These are phyloP conservation scores for Ammodytes dubius DNA, from an alignment of 2,113 vertebrate species.

Conservation along the genomic window DNA sequence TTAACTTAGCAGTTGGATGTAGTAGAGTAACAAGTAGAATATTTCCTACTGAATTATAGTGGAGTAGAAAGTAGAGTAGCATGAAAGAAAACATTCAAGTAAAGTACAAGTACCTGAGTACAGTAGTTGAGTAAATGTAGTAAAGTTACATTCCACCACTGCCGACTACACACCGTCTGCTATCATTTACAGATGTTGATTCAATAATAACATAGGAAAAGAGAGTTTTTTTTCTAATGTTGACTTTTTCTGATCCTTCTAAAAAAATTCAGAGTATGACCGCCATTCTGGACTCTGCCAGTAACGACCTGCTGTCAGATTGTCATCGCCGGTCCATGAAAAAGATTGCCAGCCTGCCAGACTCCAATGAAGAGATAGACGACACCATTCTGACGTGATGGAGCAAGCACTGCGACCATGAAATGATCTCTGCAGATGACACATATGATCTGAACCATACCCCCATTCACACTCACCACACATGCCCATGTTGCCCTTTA, in stretches of 20 bases:
- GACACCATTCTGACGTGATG: conserved; percentile 97
- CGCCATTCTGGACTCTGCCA: conserved; percentile 93
- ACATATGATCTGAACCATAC: conserved; percentile 29
- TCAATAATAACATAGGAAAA: neutral
- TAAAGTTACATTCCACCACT: no score
- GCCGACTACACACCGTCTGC: neutral
- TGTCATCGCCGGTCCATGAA: conserved; percentile 93
- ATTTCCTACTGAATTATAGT: no score
- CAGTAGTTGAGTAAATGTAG: no score
- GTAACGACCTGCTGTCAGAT: conserved; percentile 93
- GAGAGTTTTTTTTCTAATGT: neutral
- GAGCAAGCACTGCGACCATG: conserved; percentile 34
- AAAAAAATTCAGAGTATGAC: conserved; percentile 84
- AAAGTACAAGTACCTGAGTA: no score
- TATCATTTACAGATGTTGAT: neutral
- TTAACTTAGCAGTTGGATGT: no score
- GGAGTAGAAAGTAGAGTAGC: no score
- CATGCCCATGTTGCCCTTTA: conserved; percentile 40
- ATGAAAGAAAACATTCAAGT: no score
- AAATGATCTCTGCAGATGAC: conserved; percentile 30
- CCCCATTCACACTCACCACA: conserved; percentile 65
- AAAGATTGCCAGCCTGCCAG: conserved; percentile 91
- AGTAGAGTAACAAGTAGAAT: no score
- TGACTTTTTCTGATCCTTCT: neutral
- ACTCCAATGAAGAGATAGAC: conserved; percentile 95